Base-by-base conservation (phyloP, 2,113 vertebrate species). In the Puntigrus tetrazona region DNA sequence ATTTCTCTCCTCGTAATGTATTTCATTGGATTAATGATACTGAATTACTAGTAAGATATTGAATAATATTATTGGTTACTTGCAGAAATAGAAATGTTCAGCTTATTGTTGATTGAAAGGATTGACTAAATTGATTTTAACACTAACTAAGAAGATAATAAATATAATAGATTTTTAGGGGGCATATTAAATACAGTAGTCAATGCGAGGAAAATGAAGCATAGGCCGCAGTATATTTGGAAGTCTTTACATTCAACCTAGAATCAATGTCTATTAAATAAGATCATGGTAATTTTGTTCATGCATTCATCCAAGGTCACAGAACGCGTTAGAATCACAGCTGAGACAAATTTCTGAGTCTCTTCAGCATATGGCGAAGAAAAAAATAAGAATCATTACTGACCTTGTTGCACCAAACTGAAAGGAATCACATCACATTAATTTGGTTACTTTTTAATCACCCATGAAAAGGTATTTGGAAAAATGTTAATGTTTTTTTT, bases 361-460 rank as follows among this genome's bases (percentile, higher is more conserved):
- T 45, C 45, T 81, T 43, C 43, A 31, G 38, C 57, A 75, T 41
- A 41, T 78, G 14, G 25, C n/a, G 45, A 63, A 70, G 20, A 50
- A 70, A 38, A n/a, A 52, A 8, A n/a, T 20, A 45, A 27, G 13
- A 65, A 20, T 29, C 38, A 63, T 29, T 47, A 10, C 27, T 81
- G 78, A 65, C 61, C 78, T 69, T 81, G 78, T 52, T 55, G 75
- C 27, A 52, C 7, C 13, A 57, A 38, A 29, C 4, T 78, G 50
- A 78, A 78, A 78, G 50, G 22, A 78, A 57, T 78, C 50, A 14
- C 75, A 38, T n/a, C 47, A n/a, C 18, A 7, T 81, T 81, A 50
- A 67, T 81, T 50, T 69, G 25, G 41, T 69, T 81, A 67, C 59
- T 61, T 36, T 81, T 69, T 81, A 81, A 47, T 81, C 43, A 45